Evolutionary conservation across 2,113 vertebrate species (phyloP).

Genomic region (Chionis minor): DNA sequence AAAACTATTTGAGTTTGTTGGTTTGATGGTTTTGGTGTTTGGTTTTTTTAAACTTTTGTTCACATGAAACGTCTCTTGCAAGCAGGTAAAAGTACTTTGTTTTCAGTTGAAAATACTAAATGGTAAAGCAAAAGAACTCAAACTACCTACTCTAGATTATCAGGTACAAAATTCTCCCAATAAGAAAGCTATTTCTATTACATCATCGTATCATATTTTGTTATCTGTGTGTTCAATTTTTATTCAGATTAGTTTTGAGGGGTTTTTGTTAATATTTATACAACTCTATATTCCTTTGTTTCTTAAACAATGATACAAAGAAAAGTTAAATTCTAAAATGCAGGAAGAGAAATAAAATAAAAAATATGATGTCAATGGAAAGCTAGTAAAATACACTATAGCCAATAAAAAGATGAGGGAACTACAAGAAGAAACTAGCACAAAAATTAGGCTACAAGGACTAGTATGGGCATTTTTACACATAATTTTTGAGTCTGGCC

Average conservation of each 20-base stretch:
- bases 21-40: neutral
- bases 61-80: neutral
- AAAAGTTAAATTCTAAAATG: slow-evolving; percentile 75
- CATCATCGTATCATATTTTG: neutral
- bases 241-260: neutral
- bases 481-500: slow-evolving; percentile 89
- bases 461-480: slow-evolving; percentile 79
- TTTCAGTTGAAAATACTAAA: slow-evolving; percentile 33
- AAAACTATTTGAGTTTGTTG: neutral
- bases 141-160: neutral
- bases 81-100: neutral
- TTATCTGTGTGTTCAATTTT: neutral
- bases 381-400: slow-evolving; percentile 79
- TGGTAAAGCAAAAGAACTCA: neutral
- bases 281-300: slow-evolving; percentile 38
- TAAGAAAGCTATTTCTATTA: neutral
- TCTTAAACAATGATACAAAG: slow-evolving; percentile 66
- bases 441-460: slow-evolving; percentile 82
- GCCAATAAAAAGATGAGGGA: slow-evolving; percentile 81
- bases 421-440: slow-evolving; percentile 78
- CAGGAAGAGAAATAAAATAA: slow-evolving; percentile 76
- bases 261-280: neutral
- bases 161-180: neutral
- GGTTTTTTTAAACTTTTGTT: neutral
- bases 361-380: slow-evolving; percentile 75